Conservation (phyloP, 2,113 vertebrate genomes). For the Oplegnathus fasciatus region DNA sequence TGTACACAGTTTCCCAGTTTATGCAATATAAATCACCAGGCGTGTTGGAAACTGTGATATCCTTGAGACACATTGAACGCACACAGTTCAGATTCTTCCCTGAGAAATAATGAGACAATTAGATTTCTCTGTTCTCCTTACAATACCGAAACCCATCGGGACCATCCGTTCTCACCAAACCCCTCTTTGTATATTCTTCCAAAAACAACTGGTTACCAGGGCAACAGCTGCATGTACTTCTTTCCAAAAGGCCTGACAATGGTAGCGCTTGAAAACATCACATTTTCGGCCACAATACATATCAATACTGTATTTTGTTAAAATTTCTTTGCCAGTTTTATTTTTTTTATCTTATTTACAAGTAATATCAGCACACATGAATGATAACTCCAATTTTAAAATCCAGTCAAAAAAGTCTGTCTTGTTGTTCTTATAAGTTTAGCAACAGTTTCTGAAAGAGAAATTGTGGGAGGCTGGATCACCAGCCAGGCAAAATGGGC, state of each 20-base stretch:
- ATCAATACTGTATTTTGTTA: background rate
- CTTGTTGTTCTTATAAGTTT: background rate
- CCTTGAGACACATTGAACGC: background rate
- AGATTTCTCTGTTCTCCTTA: background rate
- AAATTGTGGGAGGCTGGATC: background rate
- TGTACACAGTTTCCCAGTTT: background rate
- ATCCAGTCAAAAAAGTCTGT: background rate
- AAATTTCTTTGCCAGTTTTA: background rate
- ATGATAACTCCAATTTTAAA: background rate
- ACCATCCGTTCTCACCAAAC: background rate
- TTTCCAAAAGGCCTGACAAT: background rate
- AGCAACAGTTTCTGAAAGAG: background rate
- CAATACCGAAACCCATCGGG: background rate
- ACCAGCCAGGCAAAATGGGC: too few relatives aligned
- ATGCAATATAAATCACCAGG: background rate
- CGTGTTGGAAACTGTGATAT: background rate
- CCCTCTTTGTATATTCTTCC: background rate
- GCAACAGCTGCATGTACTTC: background rate
- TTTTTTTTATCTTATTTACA: too few relatives aligned
- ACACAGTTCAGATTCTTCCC: background rate
- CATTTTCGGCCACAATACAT: background rate
- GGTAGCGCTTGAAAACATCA: background rate
- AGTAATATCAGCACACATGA: background rate
- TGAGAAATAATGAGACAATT: constrained; percentile 9
- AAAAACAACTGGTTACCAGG: background rate